Conservation (phyloP, 2,113 vertebrate species). For the Halcyon senegalensis region DNA sequence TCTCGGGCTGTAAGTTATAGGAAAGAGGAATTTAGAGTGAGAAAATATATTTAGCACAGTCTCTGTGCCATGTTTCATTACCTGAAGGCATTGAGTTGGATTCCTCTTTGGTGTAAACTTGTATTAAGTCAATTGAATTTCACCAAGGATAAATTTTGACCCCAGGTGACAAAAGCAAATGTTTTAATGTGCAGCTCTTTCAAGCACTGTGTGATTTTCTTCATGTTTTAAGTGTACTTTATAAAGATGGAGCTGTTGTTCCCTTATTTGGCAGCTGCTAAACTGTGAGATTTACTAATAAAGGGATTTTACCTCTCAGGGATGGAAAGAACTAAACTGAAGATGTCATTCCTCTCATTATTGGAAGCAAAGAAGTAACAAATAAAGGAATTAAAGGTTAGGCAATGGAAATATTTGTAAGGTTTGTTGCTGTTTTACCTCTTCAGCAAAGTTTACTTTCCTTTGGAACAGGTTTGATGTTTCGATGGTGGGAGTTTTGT, state of each 20-base stretch:
- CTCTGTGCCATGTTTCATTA: not conserved
- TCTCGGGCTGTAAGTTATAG: not conserved
- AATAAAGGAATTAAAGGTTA: not conserved
- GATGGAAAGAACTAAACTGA: not conserved
- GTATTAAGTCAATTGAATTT: not conserved
- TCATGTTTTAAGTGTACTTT: not conserved
- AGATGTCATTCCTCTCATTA: not conserved
- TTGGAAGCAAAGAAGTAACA: not conserved
- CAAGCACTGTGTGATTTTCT: not conserved
- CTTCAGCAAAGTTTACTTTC: not conserved
- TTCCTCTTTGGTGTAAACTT: not conserved
- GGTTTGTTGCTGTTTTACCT: not conserved
- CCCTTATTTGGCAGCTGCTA: not conserved
- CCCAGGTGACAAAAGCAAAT: not conserved
- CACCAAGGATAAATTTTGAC: not conserved
- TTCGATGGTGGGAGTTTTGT: not conserved
- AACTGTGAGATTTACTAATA: not conserved
- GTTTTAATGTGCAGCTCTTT: not conserved
- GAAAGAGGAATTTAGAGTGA: not conserved
- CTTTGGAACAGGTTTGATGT: not conserved
- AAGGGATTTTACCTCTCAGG: constrained; percentile 24
- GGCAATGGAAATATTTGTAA: accelerated
- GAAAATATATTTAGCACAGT: not conserved
- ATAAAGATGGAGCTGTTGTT: constrained; percentile 13
- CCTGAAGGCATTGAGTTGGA: not conserved